These are phyloP conservation scores for Otus scops DNA, from an alignment of 2,797 vertebrate species.

Conservation along the genomic window DNA sequence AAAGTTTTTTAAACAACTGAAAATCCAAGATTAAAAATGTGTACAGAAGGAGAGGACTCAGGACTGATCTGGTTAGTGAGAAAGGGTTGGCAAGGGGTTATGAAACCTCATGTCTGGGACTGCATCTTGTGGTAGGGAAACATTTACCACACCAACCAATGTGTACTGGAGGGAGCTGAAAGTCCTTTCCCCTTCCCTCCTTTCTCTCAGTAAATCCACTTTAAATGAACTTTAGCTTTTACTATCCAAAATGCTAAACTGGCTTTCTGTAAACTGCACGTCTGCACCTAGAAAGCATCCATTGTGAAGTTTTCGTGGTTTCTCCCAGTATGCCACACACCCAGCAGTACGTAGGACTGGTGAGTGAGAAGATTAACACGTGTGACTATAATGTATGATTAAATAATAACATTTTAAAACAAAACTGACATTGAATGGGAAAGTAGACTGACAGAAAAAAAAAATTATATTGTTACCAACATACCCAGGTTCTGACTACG, in stretches of 20 bases:
- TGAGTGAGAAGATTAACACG: not conserved
- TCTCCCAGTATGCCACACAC: not conserved
- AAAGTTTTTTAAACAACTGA: constrained; percentile 11
- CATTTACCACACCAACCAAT: constrained; percentile 52
- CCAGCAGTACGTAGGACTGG: not conserved
- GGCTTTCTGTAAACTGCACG: not conserved
- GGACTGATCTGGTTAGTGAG: not conserved
- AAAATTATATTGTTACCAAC: not conserved
- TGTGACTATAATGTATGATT: not conserved
- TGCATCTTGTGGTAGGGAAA: constrained; percentile 56
- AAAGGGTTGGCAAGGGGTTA: constrained; percentile 21
- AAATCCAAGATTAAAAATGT: not conserved
- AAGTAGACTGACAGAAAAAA: not conserved
- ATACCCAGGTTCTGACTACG: constrained; percentile 5
- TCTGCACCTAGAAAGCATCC: constrained; percentile 32
- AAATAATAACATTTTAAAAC: constrained; percentile 8
- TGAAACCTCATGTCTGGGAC: constrained; percentile 64
- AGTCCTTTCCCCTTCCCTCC: not conserved
- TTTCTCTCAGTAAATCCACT: constrained; percentile 15
- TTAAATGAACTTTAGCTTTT: constrained; percentile 1
- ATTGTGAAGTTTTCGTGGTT: not conserved
- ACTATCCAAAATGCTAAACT: not conserved
- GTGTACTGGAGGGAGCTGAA: constrained; percentile 12
- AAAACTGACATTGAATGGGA: not conserved
- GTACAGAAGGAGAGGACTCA: not conserved